Percentiles rank a stretch among this genome's conserved stretches.
These are phyloP conservation scores for Alectura lathami DNA, from an alignment of 2,113 vertebrate genomes.

Conservation along the genomic window DNA sequence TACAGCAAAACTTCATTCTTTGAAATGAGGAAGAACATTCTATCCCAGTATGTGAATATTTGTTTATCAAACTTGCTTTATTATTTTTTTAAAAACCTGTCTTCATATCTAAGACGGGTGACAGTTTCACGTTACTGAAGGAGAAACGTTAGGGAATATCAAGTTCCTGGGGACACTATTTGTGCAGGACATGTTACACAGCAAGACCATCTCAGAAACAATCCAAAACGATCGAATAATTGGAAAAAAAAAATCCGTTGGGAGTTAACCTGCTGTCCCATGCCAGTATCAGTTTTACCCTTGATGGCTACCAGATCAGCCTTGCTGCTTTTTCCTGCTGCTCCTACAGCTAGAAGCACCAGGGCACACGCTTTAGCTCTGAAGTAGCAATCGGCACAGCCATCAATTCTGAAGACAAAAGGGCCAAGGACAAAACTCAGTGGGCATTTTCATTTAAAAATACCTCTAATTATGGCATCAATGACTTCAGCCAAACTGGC, in stretches of 20 bases:
- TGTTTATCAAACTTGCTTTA: conserved; percentile 7
- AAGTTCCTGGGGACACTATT: neutral
- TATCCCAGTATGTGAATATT: neutral
- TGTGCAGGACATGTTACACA: neutral
- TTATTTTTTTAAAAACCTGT: neutral
- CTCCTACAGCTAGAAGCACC: neutral
- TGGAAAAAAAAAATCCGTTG: neutral
- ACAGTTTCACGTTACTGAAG: neutral
- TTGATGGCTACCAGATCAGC: neutral
- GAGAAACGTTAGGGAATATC: conserved; percentile 1
- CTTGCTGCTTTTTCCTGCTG: neutral
- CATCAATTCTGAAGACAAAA: neutral
- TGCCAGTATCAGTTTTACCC: neutral
- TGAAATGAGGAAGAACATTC: conserved; percentile 24
- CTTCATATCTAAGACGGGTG: neutral
- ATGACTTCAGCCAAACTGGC: neutral
- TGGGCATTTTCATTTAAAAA: conserved; percentile 19
- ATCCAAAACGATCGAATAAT: neutral
- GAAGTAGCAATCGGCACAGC: neutral
- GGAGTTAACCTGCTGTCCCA: neutral
- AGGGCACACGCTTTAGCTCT: neutral
- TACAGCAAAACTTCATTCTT: conserved; percentile 19
- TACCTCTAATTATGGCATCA: neutral
- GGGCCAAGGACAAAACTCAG: neutral
- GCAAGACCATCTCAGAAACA: conserved; percentile 1